Percentiles rank a stretch among this genome's conserved stretches.
Evolutionary conservation across 2,113 vertebrate genomes (phyloP).

Genomic region (Carlito syrichta): DNA sequence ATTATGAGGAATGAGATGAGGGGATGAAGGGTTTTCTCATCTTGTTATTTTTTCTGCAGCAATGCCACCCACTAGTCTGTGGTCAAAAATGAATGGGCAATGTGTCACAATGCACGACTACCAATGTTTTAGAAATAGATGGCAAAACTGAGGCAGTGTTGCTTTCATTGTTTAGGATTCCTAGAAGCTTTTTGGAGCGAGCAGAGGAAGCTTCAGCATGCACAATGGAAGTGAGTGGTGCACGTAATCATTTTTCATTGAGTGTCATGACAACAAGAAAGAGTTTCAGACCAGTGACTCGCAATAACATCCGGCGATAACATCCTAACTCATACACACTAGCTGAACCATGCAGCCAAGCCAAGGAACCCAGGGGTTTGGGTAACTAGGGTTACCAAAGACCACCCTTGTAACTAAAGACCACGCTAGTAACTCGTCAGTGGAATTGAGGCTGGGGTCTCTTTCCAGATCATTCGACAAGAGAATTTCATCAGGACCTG

Average conservation of each 20-base stretch:
- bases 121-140: neutral
- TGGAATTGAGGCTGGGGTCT: neutral
- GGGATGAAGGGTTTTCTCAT: too few species aligned
- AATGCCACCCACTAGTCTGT: neutral
- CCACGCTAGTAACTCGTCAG: neutral
- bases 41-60: neutral
- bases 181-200: neutral
- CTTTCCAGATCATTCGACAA: neutral
- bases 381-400: neutral
- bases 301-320: neutral
- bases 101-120: neutral
- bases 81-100: neutral
- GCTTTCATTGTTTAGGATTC: neutral
- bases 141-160: neutral
- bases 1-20: neutral
- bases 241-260: neutral
- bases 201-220: neutral
- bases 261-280: neutral
- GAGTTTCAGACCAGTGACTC: neutral
- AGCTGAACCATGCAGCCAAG: neutral
- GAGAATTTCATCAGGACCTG: neutral
- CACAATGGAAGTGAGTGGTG: neutral
- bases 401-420: neutral
- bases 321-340: neutral
- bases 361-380: neutral